Conservation (phyloP, 2,797 vertebrate species). For the Acipenser transmontanus region DNA sequence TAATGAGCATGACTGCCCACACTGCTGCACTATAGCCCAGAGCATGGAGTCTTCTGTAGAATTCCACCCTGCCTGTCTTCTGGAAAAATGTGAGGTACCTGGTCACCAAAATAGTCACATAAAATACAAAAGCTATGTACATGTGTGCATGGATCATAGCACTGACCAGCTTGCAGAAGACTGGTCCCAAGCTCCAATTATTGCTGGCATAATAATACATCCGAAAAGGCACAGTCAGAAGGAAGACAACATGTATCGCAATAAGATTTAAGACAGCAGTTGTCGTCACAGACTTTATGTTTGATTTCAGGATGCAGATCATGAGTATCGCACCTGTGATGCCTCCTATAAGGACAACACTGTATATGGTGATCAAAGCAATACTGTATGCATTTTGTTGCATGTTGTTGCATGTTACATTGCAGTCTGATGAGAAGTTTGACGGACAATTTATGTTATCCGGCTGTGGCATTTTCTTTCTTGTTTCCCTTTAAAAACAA, state of each 20-base stretch:
- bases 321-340: slow-evolving; percentile 57
- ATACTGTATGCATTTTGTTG: slow-evolving; percentile 5
- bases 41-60: slow-evolving; percentile 61
- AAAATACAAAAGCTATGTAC: slow-evolving; percentile 83
- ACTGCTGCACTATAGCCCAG: slow-evolving; percentile 50
- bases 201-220: slow-evolving; percentile 61
- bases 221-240: slow-evolving; percentile 82
- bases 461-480: no score
- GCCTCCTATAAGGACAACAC: slow-evolving; percentile 59
- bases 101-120: slow-evolving; percentile 66
- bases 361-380: slow-evolving; percentile 54
- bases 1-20: slow-evolving; percentile 62
- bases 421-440: no score
- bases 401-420: no score
- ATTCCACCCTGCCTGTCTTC: slow-evolving; percentile 50
- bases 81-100: slow-evolving; percentile 70
- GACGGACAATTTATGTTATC: no score
- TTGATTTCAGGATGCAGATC: slow-evolving; percentile 64
- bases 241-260: slow-evolving; percentile 72
- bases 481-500: no score
- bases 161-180: slow-evolving; percentile 69
- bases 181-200: slow-evolving; percentile 41
- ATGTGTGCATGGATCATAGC: slow-evolving; percentile 84
- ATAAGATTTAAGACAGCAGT: slow-evolving; percentile 78
- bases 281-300: slow-evolving; percentile 68